Conservation (phyloP, 2,797 vertebrate species). For the Mus caroli region DNA sequence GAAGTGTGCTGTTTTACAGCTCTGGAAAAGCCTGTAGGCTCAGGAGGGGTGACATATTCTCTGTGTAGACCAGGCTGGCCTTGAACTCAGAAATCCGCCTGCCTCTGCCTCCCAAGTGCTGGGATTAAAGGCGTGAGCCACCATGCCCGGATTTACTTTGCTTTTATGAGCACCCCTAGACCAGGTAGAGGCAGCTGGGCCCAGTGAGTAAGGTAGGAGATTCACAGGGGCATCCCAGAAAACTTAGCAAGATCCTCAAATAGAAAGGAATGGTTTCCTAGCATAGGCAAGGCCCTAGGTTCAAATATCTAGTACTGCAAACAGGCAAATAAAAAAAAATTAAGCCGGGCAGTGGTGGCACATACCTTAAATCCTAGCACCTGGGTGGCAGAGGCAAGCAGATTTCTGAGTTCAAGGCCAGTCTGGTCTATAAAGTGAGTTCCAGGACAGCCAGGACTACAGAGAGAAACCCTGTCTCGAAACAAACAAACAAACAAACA, state of each 20-base stretch:
- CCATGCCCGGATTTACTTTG: background rate
- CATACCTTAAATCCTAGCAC: too few species aligned
- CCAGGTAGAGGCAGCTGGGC: background rate
- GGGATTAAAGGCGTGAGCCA: too few species aligned
- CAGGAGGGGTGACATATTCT: background rate
- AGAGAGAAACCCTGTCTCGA: background rate
- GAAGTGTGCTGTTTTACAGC: background rate
- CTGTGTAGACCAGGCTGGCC: too few species aligned
- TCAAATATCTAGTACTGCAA: background rate
- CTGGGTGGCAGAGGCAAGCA: too few species aligned
- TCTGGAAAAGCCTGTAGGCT: background rate
- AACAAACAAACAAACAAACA: background rate
- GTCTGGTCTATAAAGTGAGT: too few species aligned
- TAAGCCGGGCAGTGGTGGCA: too few species aligned
- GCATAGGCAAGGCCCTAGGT: background rate
- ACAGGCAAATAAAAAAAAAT: background rate
- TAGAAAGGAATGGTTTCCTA: background rate
- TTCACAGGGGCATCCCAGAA: background rate
- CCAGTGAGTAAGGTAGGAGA: background rate
- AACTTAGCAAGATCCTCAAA: background rate
- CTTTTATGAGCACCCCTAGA: background rate
- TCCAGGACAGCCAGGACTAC: too few species aligned
- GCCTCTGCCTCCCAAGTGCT: too few species aligned
- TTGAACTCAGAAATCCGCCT: too few species aligned
- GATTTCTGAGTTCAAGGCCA: too few species aligned